These are phyloP conservation scores for Melanotaenia nigrans DNA, from an alignment of 2,797 vertebrate genomes.

Conservation along the genomic window DNA sequence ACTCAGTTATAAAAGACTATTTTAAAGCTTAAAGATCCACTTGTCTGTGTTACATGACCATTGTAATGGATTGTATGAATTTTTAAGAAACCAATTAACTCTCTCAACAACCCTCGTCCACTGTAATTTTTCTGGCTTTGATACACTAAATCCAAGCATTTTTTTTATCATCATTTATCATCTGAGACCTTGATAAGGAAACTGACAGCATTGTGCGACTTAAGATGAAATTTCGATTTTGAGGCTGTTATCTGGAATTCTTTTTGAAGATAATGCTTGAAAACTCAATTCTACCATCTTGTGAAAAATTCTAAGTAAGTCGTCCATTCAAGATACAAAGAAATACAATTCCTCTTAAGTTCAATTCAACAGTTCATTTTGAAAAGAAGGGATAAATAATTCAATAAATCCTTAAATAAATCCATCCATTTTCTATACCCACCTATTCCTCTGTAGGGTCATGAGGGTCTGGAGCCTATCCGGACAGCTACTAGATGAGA, in stretches of 20 bases:
- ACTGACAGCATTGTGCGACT: conserved; percentile 19
- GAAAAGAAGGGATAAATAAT: background rate
- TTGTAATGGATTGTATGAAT: conserved; percentile 14
- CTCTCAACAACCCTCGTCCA: conserved; percentile 14
- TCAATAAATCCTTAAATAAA: background rate
- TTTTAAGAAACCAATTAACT: conserved; percentile 42
- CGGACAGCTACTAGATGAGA: background rate
- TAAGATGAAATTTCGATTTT: conserved; percentile 19
- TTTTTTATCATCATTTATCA: conserved; percentile 43
- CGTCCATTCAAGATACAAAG: background rate
- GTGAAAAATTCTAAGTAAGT: background rate
- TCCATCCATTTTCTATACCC: too few relatives aligned
- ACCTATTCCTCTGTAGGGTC: too few relatives aligned
- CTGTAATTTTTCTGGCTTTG: conserved; percentile 32
- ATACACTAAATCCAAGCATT: conserved; percentile 18
- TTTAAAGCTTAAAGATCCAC: conserved; percentile 4
- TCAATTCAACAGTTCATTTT: conserved; percentile 5
- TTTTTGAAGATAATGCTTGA: conserved; percentile 18
- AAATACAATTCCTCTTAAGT: background rate
- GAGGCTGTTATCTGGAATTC: conserved; percentile 28
- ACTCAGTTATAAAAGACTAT: conserved; percentile 11
- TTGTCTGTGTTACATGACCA: background rate
- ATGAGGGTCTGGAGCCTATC: background rate
- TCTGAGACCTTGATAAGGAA: conserved; percentile 37
- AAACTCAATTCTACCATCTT: conserved; percentile 5